Percentiles rank a stretch among this genome's conserved stretches.
Conservation (phyloP, 2,113 vertebrate genomes). For the Trichomycterus rosablanca region DNA sequence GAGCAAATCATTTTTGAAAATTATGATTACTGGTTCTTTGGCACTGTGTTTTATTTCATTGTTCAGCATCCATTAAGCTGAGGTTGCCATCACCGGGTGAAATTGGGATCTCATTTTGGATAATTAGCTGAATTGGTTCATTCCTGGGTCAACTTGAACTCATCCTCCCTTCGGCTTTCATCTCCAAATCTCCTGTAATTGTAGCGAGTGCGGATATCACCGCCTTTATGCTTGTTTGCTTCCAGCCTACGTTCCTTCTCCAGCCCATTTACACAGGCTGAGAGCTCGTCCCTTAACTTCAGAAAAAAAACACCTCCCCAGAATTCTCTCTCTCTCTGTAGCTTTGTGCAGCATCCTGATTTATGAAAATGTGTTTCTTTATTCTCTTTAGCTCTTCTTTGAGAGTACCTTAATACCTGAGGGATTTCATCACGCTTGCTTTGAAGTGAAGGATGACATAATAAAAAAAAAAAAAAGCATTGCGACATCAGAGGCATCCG, state of each 20-base stretch:
- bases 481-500: constrained; percentile 52
- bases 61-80: not conserved
- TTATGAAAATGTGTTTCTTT: too few species aligned
- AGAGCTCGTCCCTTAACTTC: not conserved
- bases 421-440: constrained; percentile 66
- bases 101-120: not conserved
- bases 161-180: not conserved
- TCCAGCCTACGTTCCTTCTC: too few species aligned
- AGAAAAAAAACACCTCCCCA: not conserved
- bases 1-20: too few species aligned
- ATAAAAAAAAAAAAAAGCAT: constrained; percentile 47
- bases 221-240: too few species aligned
- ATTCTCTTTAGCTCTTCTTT: constrained; percentile 53
- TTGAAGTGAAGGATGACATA: constrained; percentile 68
- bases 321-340: too few species aligned
- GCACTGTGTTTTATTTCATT: not conserved
- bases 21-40: not conserved
- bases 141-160: not conserved
- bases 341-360: too few species aligned
- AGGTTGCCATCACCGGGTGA: too few species aligned
- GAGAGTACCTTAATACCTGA: constrained; percentile 60
- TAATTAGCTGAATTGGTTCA: not conserved
- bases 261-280: not conserved
- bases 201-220: not conserved
- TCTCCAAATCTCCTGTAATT: not conserved